A percentile compares a stretch with the other conserved stretches of the same genome.
Conservation (phyloP, 2,113 vertebrate genomes). For the Lethenteron camtschaticum region DNA sequence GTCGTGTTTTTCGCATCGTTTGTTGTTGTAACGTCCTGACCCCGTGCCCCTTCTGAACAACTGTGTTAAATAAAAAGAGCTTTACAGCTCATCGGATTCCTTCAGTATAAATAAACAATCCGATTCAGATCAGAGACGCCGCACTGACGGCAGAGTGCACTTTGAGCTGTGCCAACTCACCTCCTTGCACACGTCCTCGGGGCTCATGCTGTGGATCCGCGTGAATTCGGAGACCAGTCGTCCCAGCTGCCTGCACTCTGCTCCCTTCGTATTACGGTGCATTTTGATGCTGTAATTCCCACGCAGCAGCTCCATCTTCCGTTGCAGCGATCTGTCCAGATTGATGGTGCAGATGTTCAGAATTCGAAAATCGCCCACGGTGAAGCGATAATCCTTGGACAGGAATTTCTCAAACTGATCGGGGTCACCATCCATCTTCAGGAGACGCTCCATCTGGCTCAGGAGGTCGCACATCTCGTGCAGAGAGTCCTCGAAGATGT, state of each 20-base stretch:
- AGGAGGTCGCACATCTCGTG: slow-evolving; percentile 33
- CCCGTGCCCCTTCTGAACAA: no score
- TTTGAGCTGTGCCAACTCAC: slow-evolving; percentile 14
- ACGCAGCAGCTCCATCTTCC: slow-evolving; percentile 24
- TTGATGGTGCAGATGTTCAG: slow-evolving; percentile 40
- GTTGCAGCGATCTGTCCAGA: slow-evolving; percentile 45
- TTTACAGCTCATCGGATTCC: no score
- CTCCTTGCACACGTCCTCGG: slow-evolving; percentile 30
- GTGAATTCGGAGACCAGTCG: slow-evolving; percentile 20
- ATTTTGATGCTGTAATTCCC: no score
- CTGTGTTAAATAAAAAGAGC: no score
- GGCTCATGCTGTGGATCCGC: slow-evolving; percentile 25
- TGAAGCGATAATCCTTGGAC: slow-evolving; percentile 35
- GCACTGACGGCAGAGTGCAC: no score
- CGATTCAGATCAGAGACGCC: no score
- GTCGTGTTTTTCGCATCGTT: no score
- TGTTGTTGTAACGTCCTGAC: no score
- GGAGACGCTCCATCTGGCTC: slow-evolving; percentile 25
- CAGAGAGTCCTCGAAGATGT: slow-evolving; percentile 31
- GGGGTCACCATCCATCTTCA: slow-evolving; percentile 47
- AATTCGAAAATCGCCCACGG: slow-evolving; percentile 18
- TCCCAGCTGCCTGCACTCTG: background rate
- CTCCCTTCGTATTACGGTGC: no score
- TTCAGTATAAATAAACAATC: no score
- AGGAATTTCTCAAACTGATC: slow-evolving; percentile 55